Percentiles rank a stretch among this genome's conserved stretches.
phyloP scores from a whole-genome alignment of 2,113 vertebrate genomes.

The Passer domesticus region DNA sequence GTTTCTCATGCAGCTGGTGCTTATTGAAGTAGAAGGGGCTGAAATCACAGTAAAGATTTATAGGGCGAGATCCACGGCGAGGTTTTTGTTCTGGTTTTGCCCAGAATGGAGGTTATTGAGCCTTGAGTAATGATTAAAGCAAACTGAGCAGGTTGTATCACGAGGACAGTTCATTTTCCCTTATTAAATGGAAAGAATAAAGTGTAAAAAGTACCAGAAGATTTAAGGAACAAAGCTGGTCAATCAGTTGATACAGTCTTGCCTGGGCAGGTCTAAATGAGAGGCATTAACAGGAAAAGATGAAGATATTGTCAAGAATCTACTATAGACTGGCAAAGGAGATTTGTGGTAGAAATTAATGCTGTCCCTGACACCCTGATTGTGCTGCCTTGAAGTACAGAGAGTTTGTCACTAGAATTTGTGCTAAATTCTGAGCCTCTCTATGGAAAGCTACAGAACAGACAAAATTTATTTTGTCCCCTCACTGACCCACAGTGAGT shows the following conservation, averaged over 20 bases:
- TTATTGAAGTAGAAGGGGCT: not conserved
- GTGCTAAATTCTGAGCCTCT: not conserved
- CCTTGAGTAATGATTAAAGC: not conserved
- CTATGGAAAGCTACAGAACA: not conserved
- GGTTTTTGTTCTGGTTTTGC: not conserved
- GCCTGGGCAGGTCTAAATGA: not conserved
- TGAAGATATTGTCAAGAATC: not conserved
- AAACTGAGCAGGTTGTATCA: not conserved
- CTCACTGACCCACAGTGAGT: not conserved
- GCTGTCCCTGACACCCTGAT: not conserved
- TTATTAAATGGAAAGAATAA: not conserved
- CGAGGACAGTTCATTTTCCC: not conserved
- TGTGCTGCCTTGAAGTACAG: not conserved
- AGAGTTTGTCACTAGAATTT: not conserved
- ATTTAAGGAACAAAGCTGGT: not conserved
- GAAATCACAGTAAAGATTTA: not conserved
- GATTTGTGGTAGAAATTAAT: not conserved
- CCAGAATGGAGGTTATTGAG: not conserved
- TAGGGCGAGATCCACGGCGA: not conserved
- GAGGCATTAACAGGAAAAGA: not conserved
- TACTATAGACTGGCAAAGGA: not conserved
- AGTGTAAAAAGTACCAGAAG: not conserved
- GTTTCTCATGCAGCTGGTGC: not conserved
- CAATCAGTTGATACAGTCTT: not conserved
- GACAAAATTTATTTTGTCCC: not conserved